Conservation (phyloP, 2,113 vertebrate species). For the Pterocles gutturalis region DNA sequence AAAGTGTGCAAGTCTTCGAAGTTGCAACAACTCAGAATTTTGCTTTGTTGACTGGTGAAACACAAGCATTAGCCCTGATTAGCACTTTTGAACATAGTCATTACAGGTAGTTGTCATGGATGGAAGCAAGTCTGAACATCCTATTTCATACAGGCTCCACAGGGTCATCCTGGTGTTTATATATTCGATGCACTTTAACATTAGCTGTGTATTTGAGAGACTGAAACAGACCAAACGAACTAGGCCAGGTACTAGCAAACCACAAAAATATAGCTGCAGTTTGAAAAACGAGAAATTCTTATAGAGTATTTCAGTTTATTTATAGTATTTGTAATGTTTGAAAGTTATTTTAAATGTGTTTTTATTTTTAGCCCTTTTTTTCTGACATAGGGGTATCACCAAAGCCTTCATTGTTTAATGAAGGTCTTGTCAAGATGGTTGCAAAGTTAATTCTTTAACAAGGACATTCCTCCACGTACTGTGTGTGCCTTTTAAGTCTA, state of each 20-base stretch:
- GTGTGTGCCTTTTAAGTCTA: not conserved
- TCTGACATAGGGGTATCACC: not conserved
- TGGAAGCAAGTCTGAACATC: not conserved
- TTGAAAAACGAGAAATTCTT: not conserved
- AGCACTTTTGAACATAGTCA: not conserved
- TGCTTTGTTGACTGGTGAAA: not conserved
- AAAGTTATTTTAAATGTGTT: not conserved
- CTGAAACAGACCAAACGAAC: not conserved
- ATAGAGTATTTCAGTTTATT: not conserved
- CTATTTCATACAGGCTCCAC: not conserved
- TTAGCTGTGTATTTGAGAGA: not conserved
- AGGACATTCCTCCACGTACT: not conserved
- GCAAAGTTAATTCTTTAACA: not conserved
- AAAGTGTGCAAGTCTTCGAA: not conserved
- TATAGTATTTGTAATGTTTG: not conserved
- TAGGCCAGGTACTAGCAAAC: not conserved
- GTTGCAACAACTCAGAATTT: not conserved
- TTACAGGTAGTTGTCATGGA: not conserved
- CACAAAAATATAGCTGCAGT: not conserved
- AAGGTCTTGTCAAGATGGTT: not conserved
- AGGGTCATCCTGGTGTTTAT: not conserved
- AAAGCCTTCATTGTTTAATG: not conserved
- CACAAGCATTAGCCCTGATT: not conserved
- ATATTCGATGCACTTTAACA: not conserved
- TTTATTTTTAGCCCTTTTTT: not conserved